These are phyloP conservation scores for Gymnoscopelus braueri DNA, from an alignment of 2,797 vertebrate genomes.

Conservation along the genomic window DNA sequence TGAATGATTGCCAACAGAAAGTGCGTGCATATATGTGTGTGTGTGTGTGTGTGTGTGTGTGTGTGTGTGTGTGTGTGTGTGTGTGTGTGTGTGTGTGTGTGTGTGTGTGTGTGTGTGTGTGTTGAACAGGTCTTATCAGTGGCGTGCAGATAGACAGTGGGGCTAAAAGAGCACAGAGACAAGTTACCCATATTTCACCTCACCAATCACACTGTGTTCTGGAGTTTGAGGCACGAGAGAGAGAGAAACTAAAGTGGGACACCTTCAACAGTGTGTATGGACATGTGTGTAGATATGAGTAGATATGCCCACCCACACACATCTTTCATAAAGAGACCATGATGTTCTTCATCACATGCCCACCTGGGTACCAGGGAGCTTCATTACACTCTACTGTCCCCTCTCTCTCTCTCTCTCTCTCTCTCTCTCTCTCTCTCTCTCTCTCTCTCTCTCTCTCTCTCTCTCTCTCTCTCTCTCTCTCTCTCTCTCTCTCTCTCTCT, in stretches of 20 bases:
- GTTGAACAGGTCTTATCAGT: conserved; percentile 69
- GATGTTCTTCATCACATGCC: conserved; percentile 55
- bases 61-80: conserved; percentile 20
- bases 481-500: too few relatives aligned
- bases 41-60: conserved; percentile 1
- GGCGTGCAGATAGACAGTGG: conserved; percentile 61
- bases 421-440: too few relatives aligned
- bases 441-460: too few relatives aligned
- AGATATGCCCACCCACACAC: conserved; percentile 44
- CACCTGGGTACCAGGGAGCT: conserved; percentile 70
- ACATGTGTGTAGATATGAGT: conserved; percentile 56
- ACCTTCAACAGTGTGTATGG: conserved; percentile 35
- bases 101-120: conserved; percentile 20
- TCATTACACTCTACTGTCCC: conserved; percentile 61
- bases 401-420: too few relatives aligned
- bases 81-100: conserved; percentile 6
- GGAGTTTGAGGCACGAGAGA: neutral
- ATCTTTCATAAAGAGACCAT: conserved; percentile 67
- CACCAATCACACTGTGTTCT: conserved; percentile 24
- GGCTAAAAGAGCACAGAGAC: conserved; percentile 48
- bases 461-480: too few relatives aligned
- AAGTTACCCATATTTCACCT: conserved; percentile 51
- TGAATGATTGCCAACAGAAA: conserved; percentile 62
- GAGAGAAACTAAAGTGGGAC: conserved; percentile 2
- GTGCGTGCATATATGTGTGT: conserved; percentile 25